Base-by-base conservation (phyloP, 2,797 vertebrate genomes). In the Austrolebias charrua region DNA sequence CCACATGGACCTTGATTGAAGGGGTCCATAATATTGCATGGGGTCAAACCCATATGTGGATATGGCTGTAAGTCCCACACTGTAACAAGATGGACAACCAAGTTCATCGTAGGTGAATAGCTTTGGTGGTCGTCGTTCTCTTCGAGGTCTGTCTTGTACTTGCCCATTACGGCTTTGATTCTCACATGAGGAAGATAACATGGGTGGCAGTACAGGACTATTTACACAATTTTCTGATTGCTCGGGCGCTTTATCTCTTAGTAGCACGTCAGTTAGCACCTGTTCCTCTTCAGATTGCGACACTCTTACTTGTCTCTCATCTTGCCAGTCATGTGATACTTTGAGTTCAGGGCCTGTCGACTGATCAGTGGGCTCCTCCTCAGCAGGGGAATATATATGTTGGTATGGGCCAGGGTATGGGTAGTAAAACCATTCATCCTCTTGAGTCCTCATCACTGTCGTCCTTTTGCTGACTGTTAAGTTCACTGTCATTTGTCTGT, bases 71-170 rank as follows among this genome's bases (percentile, higher is more conserved):
- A 38, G 31, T 38, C 52, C 52, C 16, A 38, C 5, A 19, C 31
- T 54, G n/a, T 54, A 19, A 35, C 52, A 54, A 38, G 52, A 10
- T 6, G 52, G 52, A 54, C 38, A 35, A 38, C 52, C 52, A 13
- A 54, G 16, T 19, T 54, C 31, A 54, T 54, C n/a, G 38, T 54
- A 54, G 4, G 52, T 38, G 11, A 54, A 40, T 38, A 10, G 11
- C 18, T 20, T 18, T 38, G 52, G 52, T 12, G 2, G 33, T 40
- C 35, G 11, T 11, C 52, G 5, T 40, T 54, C 12, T 54, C 33
- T 33, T 33, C 5, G 3, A 33, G 31, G 31, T 5, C 31, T 33
- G 4, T 33, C 8, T 33, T 33, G 31, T 54, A 3, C 33, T 40
- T 14, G 35, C 33, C 40, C 18, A 20, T 55, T 14, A 3, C 12